These are phyloP conservation scores for Orchesella flavescens DNA, from an alignment of 2,888 invertebrate species.

Conservation along the genomic window DNA sequence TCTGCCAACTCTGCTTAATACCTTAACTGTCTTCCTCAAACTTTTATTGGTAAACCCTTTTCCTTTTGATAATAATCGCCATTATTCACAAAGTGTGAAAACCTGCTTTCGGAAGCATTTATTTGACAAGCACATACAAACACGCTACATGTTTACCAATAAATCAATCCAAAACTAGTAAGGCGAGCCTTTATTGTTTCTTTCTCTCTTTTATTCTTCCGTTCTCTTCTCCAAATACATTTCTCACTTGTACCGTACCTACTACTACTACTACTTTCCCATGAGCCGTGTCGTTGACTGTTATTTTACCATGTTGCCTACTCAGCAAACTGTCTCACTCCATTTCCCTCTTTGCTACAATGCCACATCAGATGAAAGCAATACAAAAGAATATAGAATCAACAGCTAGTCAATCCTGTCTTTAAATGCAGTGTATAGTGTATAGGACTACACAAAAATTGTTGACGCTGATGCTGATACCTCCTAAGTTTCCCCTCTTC, in stretches of 20 bases:
- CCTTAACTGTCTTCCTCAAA: too few relatives aligned
- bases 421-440: background rate
- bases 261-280: too few relatives aligned
- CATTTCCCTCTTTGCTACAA: background rate
- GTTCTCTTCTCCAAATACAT: background rate
- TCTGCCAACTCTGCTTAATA: too few relatives aligned
- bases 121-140: constrained; percentile 10
- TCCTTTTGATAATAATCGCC: background rate
- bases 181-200: background rate
- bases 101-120: constrained; percentile 17
- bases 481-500: background rate
- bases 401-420: constrained; percentile 3
- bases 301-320: background rate
- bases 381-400: background rate
- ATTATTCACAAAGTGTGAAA: background rate
- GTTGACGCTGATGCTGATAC: background rate
- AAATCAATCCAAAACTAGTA: background rate
- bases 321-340: constrained; percentile 16
- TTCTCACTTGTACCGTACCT: background rate
- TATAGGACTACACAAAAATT: constrained; percentile 1
- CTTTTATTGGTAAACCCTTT: too few relatives aligned
- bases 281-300: too few relatives aligned
- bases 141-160: constrained; percentile 9
- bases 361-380: background rate
- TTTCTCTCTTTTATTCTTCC: background rate